Conservation (phyloP, 2,113 vertebrate genomes). For the Martes martes region DNA sequence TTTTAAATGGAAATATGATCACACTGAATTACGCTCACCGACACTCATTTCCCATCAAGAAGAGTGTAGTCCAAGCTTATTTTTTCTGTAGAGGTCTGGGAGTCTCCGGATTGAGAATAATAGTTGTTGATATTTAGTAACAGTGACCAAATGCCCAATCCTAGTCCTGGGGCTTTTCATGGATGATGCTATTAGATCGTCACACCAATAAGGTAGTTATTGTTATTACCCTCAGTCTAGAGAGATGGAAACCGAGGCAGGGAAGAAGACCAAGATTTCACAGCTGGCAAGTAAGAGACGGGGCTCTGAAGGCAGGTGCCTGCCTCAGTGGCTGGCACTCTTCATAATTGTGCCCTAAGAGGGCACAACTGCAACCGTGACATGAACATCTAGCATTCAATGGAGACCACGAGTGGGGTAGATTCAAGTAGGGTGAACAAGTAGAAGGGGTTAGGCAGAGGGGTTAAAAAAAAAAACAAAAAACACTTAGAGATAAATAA, state of each 20-base stretch:
- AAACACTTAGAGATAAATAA: not conserved
- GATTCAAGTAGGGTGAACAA: not conserved
- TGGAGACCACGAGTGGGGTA: not conserved
- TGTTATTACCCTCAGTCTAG: not conserved
- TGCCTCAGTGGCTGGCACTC: too few relatives aligned
- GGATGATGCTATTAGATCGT: not conserved
- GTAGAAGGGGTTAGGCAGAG: not conserved
- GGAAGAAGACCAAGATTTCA: not conserved
- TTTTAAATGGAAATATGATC: not conserved
- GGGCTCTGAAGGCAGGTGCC: not conserved
- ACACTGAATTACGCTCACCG: not conserved
- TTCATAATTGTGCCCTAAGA: not conserved
- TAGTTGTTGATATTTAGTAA: not conserved
- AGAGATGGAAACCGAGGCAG: not conserved
- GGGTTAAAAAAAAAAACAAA: accelerated
- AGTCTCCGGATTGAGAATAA: not conserved
- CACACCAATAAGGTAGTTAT: not conserved
- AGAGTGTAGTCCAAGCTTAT: not conserved
- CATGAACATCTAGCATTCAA: not conserved
- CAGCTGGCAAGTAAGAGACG: not conserved
- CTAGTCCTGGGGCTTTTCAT: not conserved
- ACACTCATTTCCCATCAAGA: not conserved
- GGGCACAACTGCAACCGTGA: not conserved
- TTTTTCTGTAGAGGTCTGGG: not conserved
- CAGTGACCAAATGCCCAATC: not conserved